Evolutionary conservation across 2,888 invertebrate species (phyloP).

Genomic region (Tetramorium bicarinatum): DNA sequence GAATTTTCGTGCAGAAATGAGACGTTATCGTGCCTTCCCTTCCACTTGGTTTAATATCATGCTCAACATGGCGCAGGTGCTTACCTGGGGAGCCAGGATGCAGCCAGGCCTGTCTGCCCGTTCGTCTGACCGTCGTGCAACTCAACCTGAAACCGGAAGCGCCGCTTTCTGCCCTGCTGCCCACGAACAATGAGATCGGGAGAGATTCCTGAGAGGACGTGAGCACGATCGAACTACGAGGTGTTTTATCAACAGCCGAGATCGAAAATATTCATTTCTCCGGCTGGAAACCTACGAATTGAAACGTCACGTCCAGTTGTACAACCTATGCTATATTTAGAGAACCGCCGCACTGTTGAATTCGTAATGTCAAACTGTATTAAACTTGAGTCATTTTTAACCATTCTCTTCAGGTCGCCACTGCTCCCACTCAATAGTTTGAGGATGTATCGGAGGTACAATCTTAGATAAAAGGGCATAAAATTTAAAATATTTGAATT

Average conservation of each 20-base stretch:
- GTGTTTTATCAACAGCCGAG: slow-evolving; percentile 70
- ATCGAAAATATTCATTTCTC: slow-evolving; percentile 68
- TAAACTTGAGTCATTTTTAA: too few relatives aligned
- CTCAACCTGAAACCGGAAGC: slow-evolving; percentile 82
- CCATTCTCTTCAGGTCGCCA: too few relatives aligned
- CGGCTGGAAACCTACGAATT: slow-evolving; percentile 50
- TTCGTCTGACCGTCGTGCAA: slow-evolving; percentile 61
- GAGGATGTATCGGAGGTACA: too few relatives aligned
- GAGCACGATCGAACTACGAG: slow-evolving; percentile 72
- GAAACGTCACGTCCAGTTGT: slow-evolving; percentile 41
- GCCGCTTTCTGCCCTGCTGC: slow-evolving; percentile 83
- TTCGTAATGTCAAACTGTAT: too few relatives aligned
- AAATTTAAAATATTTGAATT: too few relatives aligned
- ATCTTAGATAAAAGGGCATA: too few relatives aligned
- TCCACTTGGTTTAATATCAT: slow-evolving; percentile 56
- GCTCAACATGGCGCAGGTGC: slow-evolving; percentile 70
- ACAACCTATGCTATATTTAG: slow-evolving; percentile 13
- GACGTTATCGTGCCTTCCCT: slow-evolving; percentile 48
- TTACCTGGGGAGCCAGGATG: slow-evolving; percentile 69
- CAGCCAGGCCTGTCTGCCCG: slow-evolving; percentile 69
- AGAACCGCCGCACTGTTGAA: not conserved
- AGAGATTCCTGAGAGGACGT: slow-evolving; percentile 72
- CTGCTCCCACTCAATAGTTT: too few relatives aligned
- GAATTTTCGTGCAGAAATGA: slow-evolving; percentile 29
- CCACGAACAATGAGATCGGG: slow-evolving; percentile 83